phyloP scores from a whole-genome alignment of 2,888 invertebrate species.

The Nineta flava region DNA sequence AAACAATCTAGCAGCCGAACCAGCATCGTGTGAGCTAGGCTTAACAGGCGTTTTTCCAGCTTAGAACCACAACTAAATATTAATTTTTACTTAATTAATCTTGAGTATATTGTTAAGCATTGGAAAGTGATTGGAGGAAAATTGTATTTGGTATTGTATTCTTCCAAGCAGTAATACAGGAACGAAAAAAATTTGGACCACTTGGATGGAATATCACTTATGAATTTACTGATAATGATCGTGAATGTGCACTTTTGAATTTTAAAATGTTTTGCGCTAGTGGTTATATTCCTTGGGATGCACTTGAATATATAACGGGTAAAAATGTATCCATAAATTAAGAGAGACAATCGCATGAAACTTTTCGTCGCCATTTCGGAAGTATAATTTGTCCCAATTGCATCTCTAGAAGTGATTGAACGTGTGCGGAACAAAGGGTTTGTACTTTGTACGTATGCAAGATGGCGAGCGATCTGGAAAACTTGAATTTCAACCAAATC shows the following conservation, averaged over 20 bases:
- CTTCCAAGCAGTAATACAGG: slow-evolving; percentile 88
- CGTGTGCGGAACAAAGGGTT: too few species aligned
- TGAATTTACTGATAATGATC: slow-evolving; percentile 85
- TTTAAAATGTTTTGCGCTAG: slow-evolving; percentile 65
- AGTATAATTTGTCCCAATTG: too few species aligned
- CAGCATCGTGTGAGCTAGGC: too few species aligned
- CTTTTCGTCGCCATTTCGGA: too few species aligned
- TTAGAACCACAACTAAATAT: background rate
- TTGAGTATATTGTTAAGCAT: slow-evolving; percentile 24
- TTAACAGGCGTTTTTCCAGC: too few species aligned
- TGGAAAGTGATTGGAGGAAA: slow-evolving; percentile 51
- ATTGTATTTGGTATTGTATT: slow-evolving; percentile 73
- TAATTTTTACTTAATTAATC: background rate
- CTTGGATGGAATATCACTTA: slow-evolving; percentile 87
- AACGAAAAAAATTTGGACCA: slow-evolving; percentile 83
- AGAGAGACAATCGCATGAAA: background rate
- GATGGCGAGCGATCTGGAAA: too few species aligned
- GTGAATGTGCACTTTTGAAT: slow-evolving; percentile 76
- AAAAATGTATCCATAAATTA: slow-evolving; percentile 13
- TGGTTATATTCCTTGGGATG: slow-evolving; percentile 70
- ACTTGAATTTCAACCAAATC: too few species aligned
- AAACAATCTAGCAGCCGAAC: too few species aligned
- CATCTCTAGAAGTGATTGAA: too few species aligned
- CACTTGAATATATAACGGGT: slow-evolving; percentile 76
- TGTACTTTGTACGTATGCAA: too few species aligned